Evolutionary conservation across 2,113 vertebrate genomes (phyloP), one percentile per base, ranked within the genome.

Genomic region (Sorex araneus): DNA sequence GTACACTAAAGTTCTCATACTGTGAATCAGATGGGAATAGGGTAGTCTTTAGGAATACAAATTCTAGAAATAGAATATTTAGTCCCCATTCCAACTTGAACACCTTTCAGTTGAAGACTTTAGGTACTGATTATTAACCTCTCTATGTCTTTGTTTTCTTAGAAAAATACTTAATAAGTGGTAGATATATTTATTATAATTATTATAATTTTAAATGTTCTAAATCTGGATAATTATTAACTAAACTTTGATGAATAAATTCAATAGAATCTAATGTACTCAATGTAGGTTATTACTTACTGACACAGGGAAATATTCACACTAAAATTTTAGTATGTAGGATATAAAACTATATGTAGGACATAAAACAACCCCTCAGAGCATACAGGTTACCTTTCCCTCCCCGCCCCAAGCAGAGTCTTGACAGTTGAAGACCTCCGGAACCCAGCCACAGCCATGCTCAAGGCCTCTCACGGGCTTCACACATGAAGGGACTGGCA

Each of bases 191-290:
- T 75, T 54, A 54, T 71, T 43, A 13, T 54, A 54, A 54, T 54
- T 27, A 23, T 63, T 63, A 74, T 67, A 64, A 66, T 15, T 54
- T 69, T 66, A 67, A 90, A 80, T 67, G 27, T 8, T 67, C 11
- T 18, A 90, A 76, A 84, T 54, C 10, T 34, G 28, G 27, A 92
- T 40, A 87, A 93, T 30, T 60, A 67, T 83, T 76, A 93, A 89
- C 10, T 89, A 27, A 93, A 45, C 36, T 89, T 11, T 80, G 2
- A 78, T 87, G 80, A 91, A 87, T 32, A 60, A 50, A 50, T 36
- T 74, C 3, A 92, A 50, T 54, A 93, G 27, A 88, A 76, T 66
- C 5, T 40, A 92, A 78, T 67, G 87, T 67, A 47, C 27, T 9
- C 10, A 60, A 66, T 93, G 64, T 21, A 83, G 32, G 78, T 88